Percentiles rank a stretch among this genome's conserved stretches.
These are phyloP conservation scores for Caenorhabditis brenneri DNA, from an alignment of 1,140 invertebrate genomes.

Conservation along the genomic window DNA sequence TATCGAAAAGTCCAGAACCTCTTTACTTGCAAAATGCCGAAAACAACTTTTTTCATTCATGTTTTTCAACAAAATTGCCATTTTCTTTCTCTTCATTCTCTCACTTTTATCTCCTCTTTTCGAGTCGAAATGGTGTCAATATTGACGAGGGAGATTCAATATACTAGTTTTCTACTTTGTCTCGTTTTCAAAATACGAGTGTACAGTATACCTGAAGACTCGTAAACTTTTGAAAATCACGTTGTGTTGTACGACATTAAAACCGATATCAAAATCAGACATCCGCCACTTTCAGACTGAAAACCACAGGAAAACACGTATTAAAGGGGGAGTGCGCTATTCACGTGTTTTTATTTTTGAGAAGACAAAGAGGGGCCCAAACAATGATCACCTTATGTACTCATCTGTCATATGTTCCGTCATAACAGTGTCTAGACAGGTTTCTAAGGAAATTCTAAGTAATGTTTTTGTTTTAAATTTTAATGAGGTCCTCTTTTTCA, in stretches of 20 bases:
- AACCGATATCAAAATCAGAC: not conserved
- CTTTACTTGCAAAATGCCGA: not conserved
- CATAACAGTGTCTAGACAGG: not conserved
- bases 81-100: not conserved
- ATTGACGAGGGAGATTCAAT: not conserved
- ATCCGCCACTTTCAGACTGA: not conserved
- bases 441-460: not conserved
- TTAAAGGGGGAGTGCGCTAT: not conserved
- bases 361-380: not conserved
- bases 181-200: not conserved
- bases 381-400: not conserved
- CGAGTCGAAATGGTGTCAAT: constrained; percentile 22
- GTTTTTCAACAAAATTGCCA: constrained; percentile 2
- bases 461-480: no score
- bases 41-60: constrained; percentile 1
- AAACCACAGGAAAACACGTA: not conserved
- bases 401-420: not conserved
- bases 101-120: not conserved
- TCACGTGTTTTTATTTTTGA: not conserved
- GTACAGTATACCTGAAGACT: not conserved
- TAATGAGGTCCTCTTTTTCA: no score
- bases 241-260: not conserved
- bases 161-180: constrained; percentile 8
- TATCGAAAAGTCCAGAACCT: constrained; percentile 19
- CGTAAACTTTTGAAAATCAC: constrained; percentile 24